A percentile compares a stretch with the other conserved stretches of the same genome.
phyloP scores from a whole-genome alignment of 2,113 vertebrate species.

The Ciconia maguari region DNA sequence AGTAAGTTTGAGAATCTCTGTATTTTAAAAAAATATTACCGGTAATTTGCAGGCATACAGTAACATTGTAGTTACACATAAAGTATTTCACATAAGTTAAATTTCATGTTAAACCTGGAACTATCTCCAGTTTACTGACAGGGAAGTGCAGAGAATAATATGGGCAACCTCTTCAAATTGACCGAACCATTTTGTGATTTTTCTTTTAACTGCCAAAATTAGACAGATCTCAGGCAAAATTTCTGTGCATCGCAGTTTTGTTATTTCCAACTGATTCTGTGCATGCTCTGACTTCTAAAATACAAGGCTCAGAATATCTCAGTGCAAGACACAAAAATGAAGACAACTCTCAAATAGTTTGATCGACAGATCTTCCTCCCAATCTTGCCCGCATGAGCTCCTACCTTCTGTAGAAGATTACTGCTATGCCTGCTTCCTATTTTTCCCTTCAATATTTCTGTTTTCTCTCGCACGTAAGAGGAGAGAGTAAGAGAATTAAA shows the following conservation, averaged over 20 bases:
- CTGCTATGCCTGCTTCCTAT: neutral
- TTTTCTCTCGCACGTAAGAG: slow-evolving; percentile 1
- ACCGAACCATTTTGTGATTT: neutral
- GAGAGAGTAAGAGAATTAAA: slow-evolving; percentile 25
- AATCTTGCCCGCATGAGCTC: neutral
- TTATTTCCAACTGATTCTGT: neutral
- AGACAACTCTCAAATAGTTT: neutral
- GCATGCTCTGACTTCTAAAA: neutral
- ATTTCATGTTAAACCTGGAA: neutral
- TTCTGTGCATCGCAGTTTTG: neutral
- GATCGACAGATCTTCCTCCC: neutral
- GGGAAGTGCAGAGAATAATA: neutral
- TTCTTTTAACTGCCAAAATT: neutral
- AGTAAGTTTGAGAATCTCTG: neutral
- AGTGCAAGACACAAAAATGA: neutral
- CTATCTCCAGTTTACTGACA: neutral
- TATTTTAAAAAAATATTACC: neutral
- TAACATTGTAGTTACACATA: neutral
- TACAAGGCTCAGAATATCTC: neutral
- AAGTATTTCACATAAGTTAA: neutral
- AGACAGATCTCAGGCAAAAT: neutral
- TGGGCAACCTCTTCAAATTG: neutral
- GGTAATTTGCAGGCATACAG: neutral
- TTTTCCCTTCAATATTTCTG: neutral
- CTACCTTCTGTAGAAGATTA: neutral